phyloP scores from a whole-genome alignment of 2,888 invertebrate genomes.

The Eristalis arbustorum region DNA sequence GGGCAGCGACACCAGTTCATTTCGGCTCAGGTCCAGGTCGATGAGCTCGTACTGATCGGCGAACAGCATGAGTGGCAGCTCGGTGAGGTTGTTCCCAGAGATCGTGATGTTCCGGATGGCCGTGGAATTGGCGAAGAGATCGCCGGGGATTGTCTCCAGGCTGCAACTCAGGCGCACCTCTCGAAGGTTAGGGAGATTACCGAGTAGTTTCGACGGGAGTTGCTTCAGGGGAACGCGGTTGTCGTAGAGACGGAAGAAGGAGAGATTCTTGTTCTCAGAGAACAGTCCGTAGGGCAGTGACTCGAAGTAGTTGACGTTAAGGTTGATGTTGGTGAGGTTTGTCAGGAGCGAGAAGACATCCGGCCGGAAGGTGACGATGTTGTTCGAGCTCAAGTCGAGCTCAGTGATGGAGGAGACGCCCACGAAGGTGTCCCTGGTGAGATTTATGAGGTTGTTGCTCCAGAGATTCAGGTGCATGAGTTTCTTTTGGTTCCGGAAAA shows the following conservation, averaged over 20 bases:
- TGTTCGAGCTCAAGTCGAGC: constrained; percentile 86
- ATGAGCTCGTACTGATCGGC: constrained; percentile 84
- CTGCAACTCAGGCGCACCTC: constrained; percentile 83
- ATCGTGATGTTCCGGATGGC: constrained; percentile 84
- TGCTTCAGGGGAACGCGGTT: constrained; percentile 83
- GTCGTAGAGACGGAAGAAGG: constrained; percentile 82
- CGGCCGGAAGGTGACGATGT: constrained; percentile 83
- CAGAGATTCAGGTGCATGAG: constrained; percentile 85
- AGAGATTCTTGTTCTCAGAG: constrained; percentile 82
- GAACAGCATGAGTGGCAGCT: constrained; percentile 84
- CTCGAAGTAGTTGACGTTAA: constrained; percentile 85
- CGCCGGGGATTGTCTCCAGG: constrained; percentile 82
- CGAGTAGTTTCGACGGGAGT: constrained; percentile 83
- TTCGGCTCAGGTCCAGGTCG: constrained; percentile 85
- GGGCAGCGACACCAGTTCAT: constrained; percentile 83
- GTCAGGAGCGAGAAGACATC: constrained; percentile 84
- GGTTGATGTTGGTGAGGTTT: constrained; percentile 84
- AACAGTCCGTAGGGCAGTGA: constrained; percentile 84
- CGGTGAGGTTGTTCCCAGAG: constrained; percentile 82
- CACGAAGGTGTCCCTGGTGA: constrained; percentile 84
- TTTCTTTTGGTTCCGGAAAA: constrained; percentile 84
- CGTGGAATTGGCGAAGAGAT: constrained; percentile 84
- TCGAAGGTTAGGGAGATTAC: constrained; percentile 82
- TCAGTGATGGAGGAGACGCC: constrained; percentile 84
- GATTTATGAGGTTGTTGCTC: constrained; percentile 85